Percentiles rank a stretch among this genome's conserved stretches.
phyloP scores from a whole-genome alignment of 2,113 vertebrate species.

The Nyctereutes procyonoides region DNA sequence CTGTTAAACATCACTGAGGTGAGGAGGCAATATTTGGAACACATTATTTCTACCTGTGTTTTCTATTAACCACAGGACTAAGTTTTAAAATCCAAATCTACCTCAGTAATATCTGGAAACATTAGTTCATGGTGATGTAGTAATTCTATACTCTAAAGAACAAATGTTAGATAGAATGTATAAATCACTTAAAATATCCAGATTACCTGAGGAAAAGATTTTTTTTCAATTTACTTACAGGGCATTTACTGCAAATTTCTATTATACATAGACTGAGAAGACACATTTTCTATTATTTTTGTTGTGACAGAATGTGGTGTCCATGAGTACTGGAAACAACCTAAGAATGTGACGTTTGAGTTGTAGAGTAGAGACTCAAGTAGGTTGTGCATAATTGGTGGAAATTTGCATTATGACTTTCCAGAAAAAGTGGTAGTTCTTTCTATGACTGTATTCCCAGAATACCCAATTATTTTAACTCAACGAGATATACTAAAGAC shows the following conservation, averaged over 20 bases:
- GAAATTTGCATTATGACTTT: slow-evolving; percentile 39
- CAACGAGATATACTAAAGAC: slow-evolving; percentile 61
- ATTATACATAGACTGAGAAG: not conserved
- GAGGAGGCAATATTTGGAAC: not conserved
- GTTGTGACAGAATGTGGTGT: not conserved
- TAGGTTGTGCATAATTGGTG: not conserved
- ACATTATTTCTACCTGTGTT: not conserved
- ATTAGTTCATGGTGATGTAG: not conserved
- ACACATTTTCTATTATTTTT: not conserved
- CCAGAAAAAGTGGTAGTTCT: slow-evolving; percentile 14
- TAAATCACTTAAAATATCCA: not conserved
- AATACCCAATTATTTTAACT: slow-evolving; percentile 63
- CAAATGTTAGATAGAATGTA: not conserved
- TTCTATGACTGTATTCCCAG: slow-evolving; percentile 56
- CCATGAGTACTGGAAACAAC: not conserved
- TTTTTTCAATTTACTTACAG: not conserved
- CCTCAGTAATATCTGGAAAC: not conserved
- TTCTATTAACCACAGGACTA: not conserved
- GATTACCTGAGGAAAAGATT: not conserved
- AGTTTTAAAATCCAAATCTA: not conserved
- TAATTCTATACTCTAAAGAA: not conserved
- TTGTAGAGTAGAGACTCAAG: not conserved
- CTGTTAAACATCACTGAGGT: slow-evolving; percentile 17
- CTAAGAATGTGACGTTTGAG: not conserved
- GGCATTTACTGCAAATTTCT: not conserved